Evolutionary conservation across 2,888 invertebrate genomes (phyloP), one percentile per base, ranked within the genome.

Genomic region (Mystacides longicornis): DNA sequence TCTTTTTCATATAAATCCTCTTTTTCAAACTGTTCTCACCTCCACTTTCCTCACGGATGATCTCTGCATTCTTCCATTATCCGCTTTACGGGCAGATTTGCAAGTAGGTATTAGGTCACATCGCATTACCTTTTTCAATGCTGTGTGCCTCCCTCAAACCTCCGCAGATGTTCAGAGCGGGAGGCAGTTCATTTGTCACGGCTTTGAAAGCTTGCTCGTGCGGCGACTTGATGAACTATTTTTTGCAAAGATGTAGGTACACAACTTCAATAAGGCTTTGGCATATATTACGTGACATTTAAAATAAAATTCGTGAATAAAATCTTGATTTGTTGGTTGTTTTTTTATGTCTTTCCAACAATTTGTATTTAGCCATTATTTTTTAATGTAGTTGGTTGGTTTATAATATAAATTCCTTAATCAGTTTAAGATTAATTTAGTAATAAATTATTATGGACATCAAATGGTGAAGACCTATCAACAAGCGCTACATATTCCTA

Each of bases 171-270:
- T 11, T 37, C 3, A 37, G 16, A 16, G 3, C 14, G 37, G 37
- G 14, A 43, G 33, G 51, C 14, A 3, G 50, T 19, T 55, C 55
- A 51, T 55, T 55, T 55, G 55, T 55, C 55, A 55, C 55, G 21
- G 18, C 51, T 21, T 27, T 31, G n/a, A 31, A 27, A 19, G 22
- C 14, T 21, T 47, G 19, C 16, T 47, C 55, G 51, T 46, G 51
- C 51, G 37, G 20, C 31, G 21, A 33, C 16, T 20, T 47, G 14
- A 21, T 37, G 43, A 21, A 31, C 37, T 37, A 37, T 37, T 37
- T 37, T 37, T 37, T 14, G 3, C 5, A 5, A 27, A 27, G 11
- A 11, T 27, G 11, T 27, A 43, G n/a, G 43, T 43, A 43, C n/a
- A 43, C 5, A 14, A 43, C 18, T 43, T 14, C 43, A 18, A 16